Conservation (phyloP, 2,797 vertebrate species). For the Huso huso region DNA sequence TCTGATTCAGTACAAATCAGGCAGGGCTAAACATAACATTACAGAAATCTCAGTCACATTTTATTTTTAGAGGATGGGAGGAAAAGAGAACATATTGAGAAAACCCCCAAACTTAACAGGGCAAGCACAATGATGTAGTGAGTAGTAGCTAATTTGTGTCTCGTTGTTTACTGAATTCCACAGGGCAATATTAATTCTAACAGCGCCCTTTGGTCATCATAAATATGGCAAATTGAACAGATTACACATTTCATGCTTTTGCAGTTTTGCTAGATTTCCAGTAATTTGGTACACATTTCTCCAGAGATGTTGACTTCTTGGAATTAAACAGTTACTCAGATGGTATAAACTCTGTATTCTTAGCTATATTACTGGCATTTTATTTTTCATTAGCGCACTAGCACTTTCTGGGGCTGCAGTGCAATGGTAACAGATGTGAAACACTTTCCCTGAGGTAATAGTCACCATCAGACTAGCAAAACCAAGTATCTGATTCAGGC, state of each 20-base stretch:
- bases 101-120: background rate
- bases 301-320: slow-evolving; percentile 51
- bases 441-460: background rate
- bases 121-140: background rate
- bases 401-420: background rate
- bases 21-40: too few species aligned
- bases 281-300: slow-evolving; percentile 47
- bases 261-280: slow-evolving; percentile 48
- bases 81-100: too few species aligned
- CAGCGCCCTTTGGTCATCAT: slow-evolving; percentile 52
- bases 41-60: too few species aligned
- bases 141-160: slow-evolving; percentile 37
- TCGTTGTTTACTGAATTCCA: slow-evolving; percentile 43
- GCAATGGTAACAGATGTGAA: background rate
- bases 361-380: background rate
- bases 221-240: slow-evolving; percentile 63
- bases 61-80: too few species aligned
- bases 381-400: background rate
- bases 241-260: slow-evolving; percentile 64
- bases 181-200: slow-evolving; percentile 59
- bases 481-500: background rate
- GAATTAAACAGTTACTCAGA: background rate
- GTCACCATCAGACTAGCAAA: background rate
- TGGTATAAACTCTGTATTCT: background rate
- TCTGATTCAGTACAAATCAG: too few species aligned